Evolutionary conservation across 2,888 invertebrate genomes (phyloP).

Genomic region (Chrysolina americana): DNA sequence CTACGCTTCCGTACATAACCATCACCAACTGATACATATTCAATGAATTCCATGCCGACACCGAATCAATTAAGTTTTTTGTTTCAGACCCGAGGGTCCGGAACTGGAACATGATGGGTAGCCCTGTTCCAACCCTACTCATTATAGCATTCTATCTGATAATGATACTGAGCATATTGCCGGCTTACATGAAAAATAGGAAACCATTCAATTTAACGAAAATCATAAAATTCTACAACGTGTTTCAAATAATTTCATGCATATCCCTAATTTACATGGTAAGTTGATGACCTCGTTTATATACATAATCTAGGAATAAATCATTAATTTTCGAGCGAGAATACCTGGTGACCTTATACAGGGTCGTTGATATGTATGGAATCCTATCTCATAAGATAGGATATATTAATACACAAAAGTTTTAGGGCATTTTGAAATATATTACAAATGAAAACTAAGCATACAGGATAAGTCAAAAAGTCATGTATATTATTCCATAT

Average conservation of each 20-base stretch:
- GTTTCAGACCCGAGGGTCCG: constrained; percentile 69
- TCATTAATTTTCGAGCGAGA: too few relatives aligned
- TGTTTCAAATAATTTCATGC: constrained; percentile 83
- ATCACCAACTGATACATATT: too few relatives aligned
- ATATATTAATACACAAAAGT: too few relatives aligned
- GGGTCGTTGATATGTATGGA: too few relatives aligned
- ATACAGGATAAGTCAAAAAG: too few relatives aligned
- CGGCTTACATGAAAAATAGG: constrained; percentile 79
- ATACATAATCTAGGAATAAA: neutral
- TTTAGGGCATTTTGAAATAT: too few relatives aligned
- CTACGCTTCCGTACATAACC: too few relatives aligned
- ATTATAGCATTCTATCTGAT: constrained; percentile 70
- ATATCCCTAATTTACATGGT: constrained; percentile 80
- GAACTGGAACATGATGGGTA: constrained; percentile 72
- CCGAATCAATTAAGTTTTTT: neutral
- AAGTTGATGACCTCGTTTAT: constrained; percentile 60
- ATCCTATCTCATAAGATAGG: too few relatives aligned
- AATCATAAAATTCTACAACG: constrained; percentile 83
- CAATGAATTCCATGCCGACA: too few relatives aligned
- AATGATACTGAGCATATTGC: constrained; percentile 72
- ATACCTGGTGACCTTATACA: too few relatives aligned
- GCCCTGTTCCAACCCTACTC: constrained; percentile 69
- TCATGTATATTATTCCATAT: too few relatives aligned
- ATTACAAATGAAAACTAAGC: too few relatives aligned
- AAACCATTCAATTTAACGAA: constrained; percentile 77